Conservation (phyloP, 1,140 invertebrate species). For the Macrotrachela quadricornifera region DNA sequence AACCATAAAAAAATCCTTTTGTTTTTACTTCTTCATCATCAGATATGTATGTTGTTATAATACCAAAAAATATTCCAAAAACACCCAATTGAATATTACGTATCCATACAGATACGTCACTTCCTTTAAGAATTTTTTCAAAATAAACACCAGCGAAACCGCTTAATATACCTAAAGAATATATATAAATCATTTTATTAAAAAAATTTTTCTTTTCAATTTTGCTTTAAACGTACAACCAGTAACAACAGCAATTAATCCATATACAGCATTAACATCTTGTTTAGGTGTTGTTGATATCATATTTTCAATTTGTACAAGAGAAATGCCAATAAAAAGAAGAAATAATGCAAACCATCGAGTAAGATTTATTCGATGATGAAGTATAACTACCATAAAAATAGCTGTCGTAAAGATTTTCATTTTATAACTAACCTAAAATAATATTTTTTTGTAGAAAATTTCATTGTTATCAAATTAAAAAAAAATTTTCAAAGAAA, state of each 20-base stretch:
- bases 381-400: slow-evolving; percentile 74
- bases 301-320: slow-evolving; percentile 40
- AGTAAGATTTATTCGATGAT: slow-evolving; percentile 45
- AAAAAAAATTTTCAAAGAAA: background rate
- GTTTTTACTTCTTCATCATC: slow-evolving; percentile 28
- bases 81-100: slow-evolving; percentile 41
- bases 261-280: too few species aligned
- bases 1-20: slow-evolving; percentile 38
- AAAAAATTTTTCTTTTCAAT: slow-evolving; percentile 27
- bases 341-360: slow-evolving; percentile 72
- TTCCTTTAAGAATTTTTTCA: slow-evolving; percentile 83
- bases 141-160: slow-evolving; percentile 98
- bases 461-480: slow-evolving; percentile 48
- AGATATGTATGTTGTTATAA: slow-evolving; percentile 31
- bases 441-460: too few species aligned
- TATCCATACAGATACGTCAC: slow-evolving; percentile 69
- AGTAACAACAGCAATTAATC: too few species aligned
- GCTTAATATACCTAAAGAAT: slow-evolving; percentile 72
- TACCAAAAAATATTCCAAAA: slow-evolving; percentile 34
- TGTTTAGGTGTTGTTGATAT: too few species aligned
- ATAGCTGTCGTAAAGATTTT: slow-evolving; percentile 94
- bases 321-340: slow-evolving; percentile 60
- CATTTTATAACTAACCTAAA: slow-evolving; percentile 84
- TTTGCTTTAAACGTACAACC: too few species aligned
- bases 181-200: too few species aligned